Conservation (phyloP, 2,113 vertebrate species). For the Engraulis encrasicolus region DNA sequence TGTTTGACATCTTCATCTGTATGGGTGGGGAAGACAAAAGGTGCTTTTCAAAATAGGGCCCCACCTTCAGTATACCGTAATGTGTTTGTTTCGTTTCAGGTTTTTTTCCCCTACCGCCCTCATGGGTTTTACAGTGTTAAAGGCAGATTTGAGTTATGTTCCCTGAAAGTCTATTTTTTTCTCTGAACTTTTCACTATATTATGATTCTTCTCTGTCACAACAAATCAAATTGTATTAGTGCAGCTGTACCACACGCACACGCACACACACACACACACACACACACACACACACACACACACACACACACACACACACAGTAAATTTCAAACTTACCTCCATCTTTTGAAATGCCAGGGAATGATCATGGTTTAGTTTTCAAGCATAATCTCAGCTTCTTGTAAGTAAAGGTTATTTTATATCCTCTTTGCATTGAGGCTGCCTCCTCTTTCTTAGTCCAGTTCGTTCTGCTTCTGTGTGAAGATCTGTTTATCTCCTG, state of each 20-base stretch:
- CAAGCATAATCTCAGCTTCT: not conserved
- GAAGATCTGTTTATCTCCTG: not conserved
- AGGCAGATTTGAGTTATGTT: not conserved
- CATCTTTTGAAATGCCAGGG: not conserved
- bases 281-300: too few relatives aligned
- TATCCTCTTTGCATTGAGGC: not conserved
- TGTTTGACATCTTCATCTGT: conserved; percentile 62
- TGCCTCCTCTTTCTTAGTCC: not conserved
- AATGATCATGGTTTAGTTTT: not conserved
- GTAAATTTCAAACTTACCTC: not conserved
- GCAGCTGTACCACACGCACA: not conserved
- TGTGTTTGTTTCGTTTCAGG: not conserved
- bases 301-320: too few relatives aligned
- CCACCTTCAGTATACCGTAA: too few relatives aligned
- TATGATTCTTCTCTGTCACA: not conserved
- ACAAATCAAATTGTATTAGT: not conserved
- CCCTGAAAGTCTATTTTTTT: not conserved
- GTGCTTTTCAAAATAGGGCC: not conserved
- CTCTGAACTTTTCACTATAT: not conserved
- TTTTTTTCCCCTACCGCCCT: not conserved
- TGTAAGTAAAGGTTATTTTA: not conserved
- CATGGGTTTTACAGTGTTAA: not conserved
- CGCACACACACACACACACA: not conserved
- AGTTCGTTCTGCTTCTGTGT: not conserved
- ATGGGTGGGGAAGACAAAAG: not conserved